These are phyloP conservation scores for Ostrea edulis DNA, from an alignment of 1,140 invertebrate genomes.

Conservation along the genomic window DNA sequence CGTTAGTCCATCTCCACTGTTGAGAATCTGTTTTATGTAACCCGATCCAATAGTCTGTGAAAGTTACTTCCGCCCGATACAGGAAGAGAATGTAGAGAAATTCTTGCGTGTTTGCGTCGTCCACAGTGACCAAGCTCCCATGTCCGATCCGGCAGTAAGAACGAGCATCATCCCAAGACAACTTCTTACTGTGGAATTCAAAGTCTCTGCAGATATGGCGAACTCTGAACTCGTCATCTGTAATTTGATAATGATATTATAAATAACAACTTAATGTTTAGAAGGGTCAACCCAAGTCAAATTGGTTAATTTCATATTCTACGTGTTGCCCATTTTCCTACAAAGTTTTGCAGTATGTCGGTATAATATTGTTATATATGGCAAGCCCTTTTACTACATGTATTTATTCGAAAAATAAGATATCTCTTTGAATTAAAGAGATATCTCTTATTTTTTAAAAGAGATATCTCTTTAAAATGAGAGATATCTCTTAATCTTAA, in stretches of 20 bases:
- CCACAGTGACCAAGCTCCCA: background rate
- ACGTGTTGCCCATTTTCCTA: too few relatives aligned
- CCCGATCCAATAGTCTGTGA: background rate
- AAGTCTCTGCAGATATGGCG: background rate
- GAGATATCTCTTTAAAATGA: too few relatives aligned
- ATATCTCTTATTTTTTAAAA: too few relatives aligned
- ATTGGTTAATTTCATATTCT: too few relatives aligned
- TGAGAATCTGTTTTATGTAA: background rate
- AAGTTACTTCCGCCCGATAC: background rate
- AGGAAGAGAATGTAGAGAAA: background rate
- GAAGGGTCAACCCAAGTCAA: too few relatives aligned
- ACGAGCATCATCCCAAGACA: background rate
- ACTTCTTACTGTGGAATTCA: background rate
- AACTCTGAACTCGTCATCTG: background rate
- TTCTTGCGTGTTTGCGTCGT: background rate
- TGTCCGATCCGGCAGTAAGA: background rate
- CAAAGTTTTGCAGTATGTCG: too few relatives aligned
- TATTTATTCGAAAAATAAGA: too few relatives aligned
- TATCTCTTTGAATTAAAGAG: too few relatives aligned
- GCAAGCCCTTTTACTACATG: too few relatives aligned
- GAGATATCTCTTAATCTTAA: too few relatives aligned
- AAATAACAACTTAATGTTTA: too few relatives aligned
- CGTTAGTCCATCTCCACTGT: background rate
- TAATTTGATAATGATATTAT: background rate
- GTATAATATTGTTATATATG: too few relatives aligned